These are phyloP conservation scores for Schizothorax lantsangensis DNA, from an alignment of 2,797 vertebrate genomes.

Conservation along the genomic window DNA sequence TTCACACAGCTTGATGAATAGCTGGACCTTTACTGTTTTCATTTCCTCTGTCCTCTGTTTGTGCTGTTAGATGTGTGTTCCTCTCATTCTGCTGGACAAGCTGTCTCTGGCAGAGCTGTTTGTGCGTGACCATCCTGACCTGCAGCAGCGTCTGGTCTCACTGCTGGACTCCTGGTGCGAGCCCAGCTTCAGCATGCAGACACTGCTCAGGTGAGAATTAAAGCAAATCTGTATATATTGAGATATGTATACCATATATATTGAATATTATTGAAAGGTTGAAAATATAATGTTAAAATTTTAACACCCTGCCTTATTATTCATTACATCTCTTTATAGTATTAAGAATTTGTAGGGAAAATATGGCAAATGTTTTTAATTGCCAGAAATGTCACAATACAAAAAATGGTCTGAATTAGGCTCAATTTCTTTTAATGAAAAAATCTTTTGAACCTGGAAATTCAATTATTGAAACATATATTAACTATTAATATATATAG, in stretches of 20 bases:
- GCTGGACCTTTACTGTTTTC: background rate
- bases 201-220: slow-evolving; percentile 54
- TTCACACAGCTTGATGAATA: background rate
- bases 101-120: slow-evolving; percentile 73
- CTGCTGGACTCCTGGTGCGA: slow-evolving; percentile 81
- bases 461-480: too few relatives aligned
- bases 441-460: background rate
- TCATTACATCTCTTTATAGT: background rate
- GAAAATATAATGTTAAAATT: background rate
- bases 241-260: background rate
- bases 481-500: too few relatives aligned
- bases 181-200: slow-evolving; percentile 66
- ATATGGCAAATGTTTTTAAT: background rate
- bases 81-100: slow-evolving; percentile 79
- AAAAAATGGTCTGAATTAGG: background rate
- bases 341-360: background rate
- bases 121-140: slow-evolving; percentile 69
- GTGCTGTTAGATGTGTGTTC: slow-evolving; percentile 74
- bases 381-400: background rate
- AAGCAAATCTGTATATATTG: background rate
- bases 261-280: background rate
- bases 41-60: background rate
- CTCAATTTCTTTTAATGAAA: background rate
- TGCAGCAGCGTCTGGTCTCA: slow-evolving; percentile 72
- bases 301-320: background rate